Evolutionary conservation across 2,113 vertebrate species (phyloP).

Genomic region (Numida meleagris): DNA sequence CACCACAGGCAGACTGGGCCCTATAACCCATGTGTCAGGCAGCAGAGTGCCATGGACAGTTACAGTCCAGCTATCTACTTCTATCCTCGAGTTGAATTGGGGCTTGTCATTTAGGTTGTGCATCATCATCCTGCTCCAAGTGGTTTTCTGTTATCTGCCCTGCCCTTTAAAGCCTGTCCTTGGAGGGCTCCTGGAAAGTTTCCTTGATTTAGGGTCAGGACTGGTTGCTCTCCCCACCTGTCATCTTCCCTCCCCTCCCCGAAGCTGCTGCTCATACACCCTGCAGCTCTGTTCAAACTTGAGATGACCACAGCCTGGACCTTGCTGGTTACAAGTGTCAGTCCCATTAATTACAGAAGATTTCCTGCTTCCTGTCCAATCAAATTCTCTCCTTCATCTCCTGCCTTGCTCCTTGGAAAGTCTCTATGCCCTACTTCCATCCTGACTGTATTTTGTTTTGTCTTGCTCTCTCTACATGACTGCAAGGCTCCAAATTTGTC

Average conservation of each 20-base stretch:
- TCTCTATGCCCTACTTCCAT: background rate
- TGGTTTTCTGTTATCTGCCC: background rate
- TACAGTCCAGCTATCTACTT: background rate
- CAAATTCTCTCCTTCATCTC: background rate
- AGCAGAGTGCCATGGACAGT: rapidly evolving
- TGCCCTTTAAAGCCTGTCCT: background rate
- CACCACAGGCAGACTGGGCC: rapidly evolving
- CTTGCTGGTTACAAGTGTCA: background rate
- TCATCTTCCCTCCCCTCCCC: background rate
- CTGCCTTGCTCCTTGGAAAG: background rate
- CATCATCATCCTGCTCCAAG: background rate
- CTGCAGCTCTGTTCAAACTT: rapidly evolving
- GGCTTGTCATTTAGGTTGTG: background rate
- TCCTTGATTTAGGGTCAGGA: background rate
- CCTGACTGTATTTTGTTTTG: background rate
- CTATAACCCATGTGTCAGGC: rapidly evolving
- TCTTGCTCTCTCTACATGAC: background rate
- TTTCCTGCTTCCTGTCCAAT: background rate
- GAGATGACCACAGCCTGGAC: background rate
- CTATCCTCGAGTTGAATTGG: background rate
- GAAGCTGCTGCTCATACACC: rapidly evolving
- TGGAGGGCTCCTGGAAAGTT: background rate
- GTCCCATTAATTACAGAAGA: background rate
- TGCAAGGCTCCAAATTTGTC: background rate
- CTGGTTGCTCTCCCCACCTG: background rate